phyloP scores from a whole-genome alignment of 2,888 invertebrate species.

The Gastracanthus pulcherrimus region DNA sequence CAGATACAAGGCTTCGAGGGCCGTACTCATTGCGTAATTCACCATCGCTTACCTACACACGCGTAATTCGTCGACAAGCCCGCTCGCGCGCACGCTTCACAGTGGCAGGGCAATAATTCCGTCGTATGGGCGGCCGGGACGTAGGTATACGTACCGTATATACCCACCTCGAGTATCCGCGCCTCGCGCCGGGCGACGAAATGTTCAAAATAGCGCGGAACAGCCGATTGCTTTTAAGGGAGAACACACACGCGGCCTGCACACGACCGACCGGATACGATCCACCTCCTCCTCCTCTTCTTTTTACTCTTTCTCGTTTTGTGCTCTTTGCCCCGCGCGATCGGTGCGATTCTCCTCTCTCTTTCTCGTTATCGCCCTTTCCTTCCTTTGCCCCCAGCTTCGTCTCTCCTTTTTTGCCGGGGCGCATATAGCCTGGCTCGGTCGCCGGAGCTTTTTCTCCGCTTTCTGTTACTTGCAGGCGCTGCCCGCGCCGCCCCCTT shows the following conservation, averaged over 20 bases:
- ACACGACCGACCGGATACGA: constrained; percentile 48
- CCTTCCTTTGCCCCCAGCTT: constrained; percentile 16
- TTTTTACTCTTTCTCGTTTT: constrained; percentile 24
- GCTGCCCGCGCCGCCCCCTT: not conserved
- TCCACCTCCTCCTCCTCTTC: constrained; percentile 51
- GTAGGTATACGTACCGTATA: not conserved
- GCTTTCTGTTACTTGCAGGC: constrained; percentile 10
- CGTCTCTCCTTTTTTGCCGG: constrained; percentile 54
- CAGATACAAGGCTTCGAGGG: not conserved
- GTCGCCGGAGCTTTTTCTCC: constrained; percentile 17
- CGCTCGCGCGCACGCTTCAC: not conserved
- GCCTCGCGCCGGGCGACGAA: constrained; percentile 65
- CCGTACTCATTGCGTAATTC: not conserved
- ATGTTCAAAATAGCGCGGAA: constrained; percentile 72
- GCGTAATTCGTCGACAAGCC: not conserved
- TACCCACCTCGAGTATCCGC: constrained; percentile 60
- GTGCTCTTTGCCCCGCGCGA: constrained; percentile 25
- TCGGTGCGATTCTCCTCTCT: constrained; percentile 27
- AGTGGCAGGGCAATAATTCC: constrained; percentile 67
- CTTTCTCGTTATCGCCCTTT: constrained; percentile 52
- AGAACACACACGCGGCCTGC: constrained; percentile 59
- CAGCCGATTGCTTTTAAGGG: constrained; percentile 75
- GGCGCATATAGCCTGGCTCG: constrained; percentile 13
- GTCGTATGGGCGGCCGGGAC: constrained; percentile 69
- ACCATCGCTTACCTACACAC: not conserved